Evolutionary conservation across 2,113 vertebrate species (phyloP).

Genomic region (Lonchura striata): DNA sequence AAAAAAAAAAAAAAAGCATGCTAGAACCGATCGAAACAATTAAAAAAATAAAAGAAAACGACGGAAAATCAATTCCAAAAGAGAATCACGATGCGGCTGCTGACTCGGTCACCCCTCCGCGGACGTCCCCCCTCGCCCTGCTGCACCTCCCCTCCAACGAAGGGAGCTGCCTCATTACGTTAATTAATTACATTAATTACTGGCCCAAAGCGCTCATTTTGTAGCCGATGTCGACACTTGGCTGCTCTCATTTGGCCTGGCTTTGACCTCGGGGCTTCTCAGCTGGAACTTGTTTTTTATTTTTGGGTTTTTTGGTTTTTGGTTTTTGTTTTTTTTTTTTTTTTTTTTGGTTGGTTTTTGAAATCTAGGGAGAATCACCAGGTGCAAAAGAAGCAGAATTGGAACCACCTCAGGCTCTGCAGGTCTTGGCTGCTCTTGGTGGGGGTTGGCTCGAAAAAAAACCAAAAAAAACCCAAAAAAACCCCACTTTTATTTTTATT

Average conservation of each 20-base stretch:
- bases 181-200: no score
- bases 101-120: conserved; percentile 67
- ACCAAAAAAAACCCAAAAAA: no score
- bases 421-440: not conserved
- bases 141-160: conserved; percentile 66
- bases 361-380: conserved; percentile 92
- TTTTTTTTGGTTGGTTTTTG: not conserved
- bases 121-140: conserved; percentile 58
- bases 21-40: conserved; percentile 99
- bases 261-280: conserved; percentile 84
- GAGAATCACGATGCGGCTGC: conserved; percentile 93
- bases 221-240: conserved; percentile 84
- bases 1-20: no score
- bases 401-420: conserved; percentile 44
- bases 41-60: no score
- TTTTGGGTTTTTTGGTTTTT: not conserved
- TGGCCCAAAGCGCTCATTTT: conserved; percentile 79
- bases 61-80: conserved; percentile 71
- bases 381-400: conserved; percentile 92
- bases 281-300: conserved; percentile 78
- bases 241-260: conserved; percentile 89
- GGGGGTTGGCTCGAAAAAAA: conserved; percentile 34
- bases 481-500: no score
- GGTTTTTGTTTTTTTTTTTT: not conserved
- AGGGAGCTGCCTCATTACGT: conserved; percentile 95